A percentile compares a stretch with the other conserved stretches of the same genome.
Evolutionary conservation across 2,797 vertebrate species (phyloP).

Genomic region (Mormyrus hasselquistii): DNA sequence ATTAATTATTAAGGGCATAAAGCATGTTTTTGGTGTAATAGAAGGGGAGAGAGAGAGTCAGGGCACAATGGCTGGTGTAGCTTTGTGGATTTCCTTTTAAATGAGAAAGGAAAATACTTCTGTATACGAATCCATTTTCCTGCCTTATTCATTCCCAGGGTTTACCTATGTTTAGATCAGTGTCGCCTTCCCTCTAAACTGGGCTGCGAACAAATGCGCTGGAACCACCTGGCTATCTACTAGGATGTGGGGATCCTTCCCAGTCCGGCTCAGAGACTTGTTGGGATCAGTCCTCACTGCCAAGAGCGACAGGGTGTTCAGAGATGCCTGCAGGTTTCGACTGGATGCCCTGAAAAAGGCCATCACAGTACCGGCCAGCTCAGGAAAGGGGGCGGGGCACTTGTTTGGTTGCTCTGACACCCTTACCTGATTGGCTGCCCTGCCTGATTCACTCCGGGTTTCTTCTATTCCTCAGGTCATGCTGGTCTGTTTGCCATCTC

Average conservation of each 20-base stretch:
- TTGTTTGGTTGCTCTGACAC: neutral
- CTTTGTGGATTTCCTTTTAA: neutral
- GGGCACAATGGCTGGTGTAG: neutral
- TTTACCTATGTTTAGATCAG: neutral
- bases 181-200: neutral
- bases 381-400: neutral
- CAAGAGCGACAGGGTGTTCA: neutral
- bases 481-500: neutral
- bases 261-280: neutral
- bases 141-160: neutral
- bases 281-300: neutral
- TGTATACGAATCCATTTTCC: neutral
- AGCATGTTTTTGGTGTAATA: neutral
- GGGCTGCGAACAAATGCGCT: neutral
- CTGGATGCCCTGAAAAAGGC: neutral
- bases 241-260: neutral
- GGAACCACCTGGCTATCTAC: neutral
- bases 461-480: neutral
- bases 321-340: neutral
- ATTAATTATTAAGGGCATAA: neutral
- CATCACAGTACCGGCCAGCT: neutral
- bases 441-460: neutral
- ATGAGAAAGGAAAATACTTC: neutral
- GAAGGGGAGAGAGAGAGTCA: neutral
- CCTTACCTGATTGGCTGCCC: neutral